Evolutionary conservation across 2,888 invertebrate genomes (phyloP), one percentile per base, ranked within the genome.

Genomic region (Scaptomyza caliginosa): DNA sequence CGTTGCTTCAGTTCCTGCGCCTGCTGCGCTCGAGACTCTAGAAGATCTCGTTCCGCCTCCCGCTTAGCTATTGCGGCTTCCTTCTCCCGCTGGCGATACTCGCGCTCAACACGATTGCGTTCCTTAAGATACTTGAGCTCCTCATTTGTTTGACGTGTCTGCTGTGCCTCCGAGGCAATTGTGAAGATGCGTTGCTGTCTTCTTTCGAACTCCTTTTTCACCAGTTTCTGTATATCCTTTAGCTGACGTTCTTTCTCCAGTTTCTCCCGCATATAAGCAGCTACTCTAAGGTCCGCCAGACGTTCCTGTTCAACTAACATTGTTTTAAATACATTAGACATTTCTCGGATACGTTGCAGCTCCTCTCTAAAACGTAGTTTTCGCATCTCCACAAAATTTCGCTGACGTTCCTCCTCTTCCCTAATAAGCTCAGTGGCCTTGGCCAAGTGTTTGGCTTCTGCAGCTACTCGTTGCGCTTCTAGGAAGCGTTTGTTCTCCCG

Each of bases 81-180:
- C 60, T 89, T 90, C 49, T 91, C 91, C 7, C 89, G 89, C 40
- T 84, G 86, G 0, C 92, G 77, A 64, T 90, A 92, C 66, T 91
- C 91, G 1, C 92, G 89, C 65, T 92, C 92, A 13, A 91, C 89
- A 23, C 88, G 88, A 67, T 92, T 91, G 43, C 90, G 90, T 7
- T 91, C 90, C 10, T 89, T 86, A 0, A 90, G 68, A 30, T 91
- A 89, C 21, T 82, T 84, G 34, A 91, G 80, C 64, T 91, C 91
- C 32, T 89, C 89, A 8, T 88, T 84, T n/a, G 87, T 68, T 4
- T 88, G 74, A 26, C 89, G 89, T 0, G 88, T 88, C 52, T 88
- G 87, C 17, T 90, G 57, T 2, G 89, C 77, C 65, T 91, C 91
- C 6, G 88, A 87, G 8, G 91, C 91, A 23, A 89, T 63, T 19